phyloP scores from a whole-genome alignment of 2,797 vertebrate genomes.

The Lagocephalus sceleratus region DNA sequence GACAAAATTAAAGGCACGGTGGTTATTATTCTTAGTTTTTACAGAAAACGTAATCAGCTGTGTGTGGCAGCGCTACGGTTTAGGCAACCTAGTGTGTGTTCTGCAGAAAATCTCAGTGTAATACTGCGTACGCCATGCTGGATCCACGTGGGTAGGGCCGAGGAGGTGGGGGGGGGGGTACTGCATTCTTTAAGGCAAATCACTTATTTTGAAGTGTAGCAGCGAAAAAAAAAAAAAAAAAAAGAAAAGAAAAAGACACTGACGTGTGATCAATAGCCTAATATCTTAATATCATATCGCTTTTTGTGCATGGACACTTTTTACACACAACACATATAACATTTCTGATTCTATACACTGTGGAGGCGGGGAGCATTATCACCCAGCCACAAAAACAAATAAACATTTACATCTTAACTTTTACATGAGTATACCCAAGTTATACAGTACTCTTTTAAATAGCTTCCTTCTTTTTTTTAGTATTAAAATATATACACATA shows the following conservation, averaged over 20 bases:
- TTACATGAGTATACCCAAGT: constrained; percentile 82
- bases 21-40: constrained; percentile 46
- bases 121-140: constrained; percentile 31
- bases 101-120: constrained; percentile 37
- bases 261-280: constrained; percentile 79
- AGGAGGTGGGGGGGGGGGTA: constrained; percentile 52
- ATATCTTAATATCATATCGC: constrained; percentile 77
- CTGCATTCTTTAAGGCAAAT: constrained; percentile 81
- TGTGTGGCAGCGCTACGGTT: constrained; percentile 6
- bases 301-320: constrained; percentile 63
- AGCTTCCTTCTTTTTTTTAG: constrained; percentile 80
- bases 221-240: constrained; percentile 70
- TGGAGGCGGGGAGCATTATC: constrained; percentile 29
- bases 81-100: constrained; percentile 30
- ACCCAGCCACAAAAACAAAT: constrained; percentile 59
- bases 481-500: constrained; percentile 86
- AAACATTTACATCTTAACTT: constrained; percentile 77
- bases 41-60: constrained; percentile 35
- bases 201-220: constrained; percentile 78
- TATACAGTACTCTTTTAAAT: constrained; percentile 87
- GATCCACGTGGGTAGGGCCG: constrained; percentile 14
- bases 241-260: constrained; percentile 74
- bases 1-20: constrained; percentile 63
- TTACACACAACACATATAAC: constrained; percentile 72
- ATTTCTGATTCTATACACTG: constrained; percentile 78